Base-by-base conservation (phyloP, 2,888 invertebrate genomes). In the Slavum lentiscoides region DNA sequence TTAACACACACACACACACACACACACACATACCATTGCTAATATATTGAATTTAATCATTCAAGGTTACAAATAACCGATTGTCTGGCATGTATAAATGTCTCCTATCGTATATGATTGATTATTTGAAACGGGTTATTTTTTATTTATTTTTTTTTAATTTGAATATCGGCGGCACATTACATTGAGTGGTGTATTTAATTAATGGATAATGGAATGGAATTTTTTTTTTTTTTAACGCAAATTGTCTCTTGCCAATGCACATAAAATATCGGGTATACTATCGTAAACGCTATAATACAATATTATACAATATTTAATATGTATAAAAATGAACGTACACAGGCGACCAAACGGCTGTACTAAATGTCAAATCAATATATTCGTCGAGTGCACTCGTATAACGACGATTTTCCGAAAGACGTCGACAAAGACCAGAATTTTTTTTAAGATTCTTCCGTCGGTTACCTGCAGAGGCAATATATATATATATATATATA, bases 41-140 rank as follows among this genome's bases (percentile, higher is more conserved):
- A 67, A 67, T 55, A 55, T 23, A 61, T 55, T 61, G 49, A 11
- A 69, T 53, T 23, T 19, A 53, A 68, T 53, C 53, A 53, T 68
- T 19, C 68, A 69, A 69, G 68, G 68, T 23, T 69, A 69, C 23
- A 19, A 53, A 68, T 19, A 30, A 23, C 49, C 43, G 49, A 68
- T 53, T 69, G 53, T 30, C 30, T 53, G 30, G 53, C 11, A 53
- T 53, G 23, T 30, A 69, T 21, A 49, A 49, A 53, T 68, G 30
- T 69, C 68, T 30, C 19, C 19, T 49, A 49, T 53, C 53, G 30
- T 8, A 53, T 19, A 53, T 61, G 9, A 61, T 61, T 23, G 55
- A 49, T 55, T 55, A 19, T 19, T 19, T 55, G 19, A 19, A 55
- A 55, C 8, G 19, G 19, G 30, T 1, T 30, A 2, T 30, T 30